A percentile compares a stretch with the other conserved stretches of the same genome.
phyloP scores from a whole-genome alignment of 2,888 invertebrate genomes.

The Labia minor region DNA sequence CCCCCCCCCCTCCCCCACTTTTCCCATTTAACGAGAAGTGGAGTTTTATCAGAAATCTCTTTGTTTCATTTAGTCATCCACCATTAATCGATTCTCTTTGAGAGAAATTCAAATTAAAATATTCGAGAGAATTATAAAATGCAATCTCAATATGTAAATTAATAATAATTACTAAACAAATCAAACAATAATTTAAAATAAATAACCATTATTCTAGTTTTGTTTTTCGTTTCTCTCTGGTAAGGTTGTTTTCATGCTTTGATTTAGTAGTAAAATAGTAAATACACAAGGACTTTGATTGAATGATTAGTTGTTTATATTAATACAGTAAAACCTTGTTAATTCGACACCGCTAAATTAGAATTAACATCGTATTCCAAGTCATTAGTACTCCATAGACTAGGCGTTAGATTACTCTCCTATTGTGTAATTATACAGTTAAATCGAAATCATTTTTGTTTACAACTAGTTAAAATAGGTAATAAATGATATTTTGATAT shows the following conservation, averaged over 20 bases:
- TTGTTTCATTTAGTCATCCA: background rate
- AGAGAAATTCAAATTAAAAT: background rate
- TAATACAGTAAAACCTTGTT: background rate
- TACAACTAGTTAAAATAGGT: background rate
- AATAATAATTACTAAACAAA: background rate
- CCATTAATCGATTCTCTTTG: conserved; percentile 2
- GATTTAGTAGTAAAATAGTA: background rate
- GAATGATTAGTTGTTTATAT: conserved; percentile 13
- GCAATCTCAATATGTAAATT: conserved; percentile 13
- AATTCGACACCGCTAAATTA: background rate
- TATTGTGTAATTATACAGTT: conserved; percentile 1
- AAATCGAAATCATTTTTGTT: conserved; percentile 8
- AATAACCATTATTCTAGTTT: too few relatives aligned
- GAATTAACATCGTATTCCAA: conserved; percentile 9
- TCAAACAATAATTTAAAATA: background rate
- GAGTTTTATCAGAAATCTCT: conserved; percentile 13
- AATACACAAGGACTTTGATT: background rate
- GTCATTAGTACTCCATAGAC: background rate
- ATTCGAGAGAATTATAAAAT: background rate
- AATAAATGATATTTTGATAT: background rate
- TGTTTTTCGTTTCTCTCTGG: too few relatives aligned
- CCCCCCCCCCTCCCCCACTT: too few relatives aligned
- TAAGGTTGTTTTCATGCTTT: background rate
- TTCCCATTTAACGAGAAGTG: background rate
- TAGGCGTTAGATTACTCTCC: background rate